Percentiles rank a stretch among this genome's conserved stretches.
phyloP scores from a whole-genome alignment of 2,113 vertebrate species.

The Ictalurus furcatus region DNA sequence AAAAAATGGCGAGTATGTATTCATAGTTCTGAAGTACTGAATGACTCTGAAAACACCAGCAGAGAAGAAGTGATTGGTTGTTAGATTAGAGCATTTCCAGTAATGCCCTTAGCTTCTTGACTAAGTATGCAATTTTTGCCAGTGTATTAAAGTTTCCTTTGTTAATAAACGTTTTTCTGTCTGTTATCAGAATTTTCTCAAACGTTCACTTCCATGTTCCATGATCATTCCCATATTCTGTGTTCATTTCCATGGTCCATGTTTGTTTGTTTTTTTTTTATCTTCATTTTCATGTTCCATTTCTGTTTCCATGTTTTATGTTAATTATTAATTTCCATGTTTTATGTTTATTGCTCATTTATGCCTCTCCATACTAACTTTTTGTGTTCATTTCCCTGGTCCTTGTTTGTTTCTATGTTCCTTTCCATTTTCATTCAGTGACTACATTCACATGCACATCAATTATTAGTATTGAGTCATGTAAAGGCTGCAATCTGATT shows the following conservation, averaged over 20 bases:
- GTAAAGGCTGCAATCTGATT: too few relatives aligned
- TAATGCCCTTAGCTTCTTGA: background rate
- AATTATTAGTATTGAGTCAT: too few relatives aligned
- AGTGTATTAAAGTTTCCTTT: background rate
- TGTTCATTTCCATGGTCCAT: background rate
- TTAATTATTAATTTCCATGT: background rate
- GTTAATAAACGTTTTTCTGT: background rate
- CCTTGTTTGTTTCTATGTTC: background rate
- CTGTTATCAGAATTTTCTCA: background rate
- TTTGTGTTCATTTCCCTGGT: background rate
- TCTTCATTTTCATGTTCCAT: background rate
- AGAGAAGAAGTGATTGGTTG: background rate
- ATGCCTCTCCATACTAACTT: too few relatives aligned
- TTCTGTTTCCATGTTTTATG: background rate
- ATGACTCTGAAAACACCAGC: slow-evolving; percentile 4
- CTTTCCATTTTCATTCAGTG: background rate
- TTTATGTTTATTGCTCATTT: background rate
- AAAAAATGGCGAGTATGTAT: slow-evolving; percentile 16
- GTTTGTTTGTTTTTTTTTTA: too few relatives aligned
- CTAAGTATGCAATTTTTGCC: background rate
- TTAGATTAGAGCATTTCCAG: background rate
- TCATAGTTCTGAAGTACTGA: slow-evolving; percentile 40
- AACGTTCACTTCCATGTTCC: background rate
- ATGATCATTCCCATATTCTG: too few relatives aligned
- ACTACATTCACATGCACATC: too few relatives aligned